Conservation (phyloP, 2,113 vertebrate genomes). For the Tupaia chinensis region DNA sequence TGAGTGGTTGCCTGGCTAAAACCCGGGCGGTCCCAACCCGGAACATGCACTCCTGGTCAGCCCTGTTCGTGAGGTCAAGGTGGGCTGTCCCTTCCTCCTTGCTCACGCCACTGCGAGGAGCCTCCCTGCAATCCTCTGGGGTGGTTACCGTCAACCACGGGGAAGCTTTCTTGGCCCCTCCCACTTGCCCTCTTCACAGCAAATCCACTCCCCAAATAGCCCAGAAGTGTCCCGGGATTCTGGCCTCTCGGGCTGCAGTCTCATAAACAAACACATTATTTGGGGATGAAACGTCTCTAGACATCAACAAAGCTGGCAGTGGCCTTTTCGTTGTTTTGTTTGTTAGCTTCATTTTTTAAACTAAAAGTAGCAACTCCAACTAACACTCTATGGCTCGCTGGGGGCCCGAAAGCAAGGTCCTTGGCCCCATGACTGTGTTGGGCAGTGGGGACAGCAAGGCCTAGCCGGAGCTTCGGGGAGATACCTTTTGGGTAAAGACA, state of each 20-base stretch:
- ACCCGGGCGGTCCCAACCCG: not conserved
- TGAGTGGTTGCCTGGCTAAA: fast-evolving
- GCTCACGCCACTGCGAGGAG: not conserved
- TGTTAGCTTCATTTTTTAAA: conserved; percentile 27
- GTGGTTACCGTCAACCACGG: not conserved
- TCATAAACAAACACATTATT: conserved; percentile 71
- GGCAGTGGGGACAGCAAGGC: fast-evolving
- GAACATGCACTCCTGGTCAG: not conserved
- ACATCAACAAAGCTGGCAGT: conserved; percentile 47
- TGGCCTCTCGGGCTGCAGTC: not conserved
- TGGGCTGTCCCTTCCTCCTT: not conserved
- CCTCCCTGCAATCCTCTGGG: no score
- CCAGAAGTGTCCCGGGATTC: conserved; percentile 38
- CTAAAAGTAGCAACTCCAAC: conserved; percentile 33
- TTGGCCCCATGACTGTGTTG: not conserved
- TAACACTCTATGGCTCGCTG: not conserved
- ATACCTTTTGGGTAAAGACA: not conserved
- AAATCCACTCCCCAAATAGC: conserved; percentile 70
- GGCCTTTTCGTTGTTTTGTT: not conserved
- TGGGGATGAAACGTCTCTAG: conserved; percentile 35
- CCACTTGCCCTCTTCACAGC: conserved; percentile 24
- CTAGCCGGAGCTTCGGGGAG: not conserved
- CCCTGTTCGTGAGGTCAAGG: not conserved
- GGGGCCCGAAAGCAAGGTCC: not conserved
- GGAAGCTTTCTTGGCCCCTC: not conserved